These are phyloP conservation scores for Amphibalanus amphitrite DNA, from an alignment of 1,140 invertebrate species.

Conservation along the genomic window DNA sequence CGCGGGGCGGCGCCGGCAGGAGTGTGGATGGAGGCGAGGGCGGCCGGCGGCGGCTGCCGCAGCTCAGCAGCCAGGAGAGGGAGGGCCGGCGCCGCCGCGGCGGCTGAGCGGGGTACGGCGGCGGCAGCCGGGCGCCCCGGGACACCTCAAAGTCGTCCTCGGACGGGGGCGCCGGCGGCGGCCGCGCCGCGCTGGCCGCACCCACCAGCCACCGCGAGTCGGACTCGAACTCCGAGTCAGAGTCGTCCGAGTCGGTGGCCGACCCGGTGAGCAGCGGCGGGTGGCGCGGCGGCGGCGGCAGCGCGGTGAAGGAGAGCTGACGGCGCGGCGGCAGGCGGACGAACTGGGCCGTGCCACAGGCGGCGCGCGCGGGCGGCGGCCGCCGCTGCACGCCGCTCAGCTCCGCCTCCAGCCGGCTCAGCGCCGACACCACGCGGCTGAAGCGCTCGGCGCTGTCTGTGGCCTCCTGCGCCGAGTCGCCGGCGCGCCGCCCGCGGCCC, in stretches of 20 bases:
- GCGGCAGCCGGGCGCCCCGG: neutral
- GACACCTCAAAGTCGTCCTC: too few relatives aligned
- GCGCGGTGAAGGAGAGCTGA: neutral
- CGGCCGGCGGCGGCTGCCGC: neutral
- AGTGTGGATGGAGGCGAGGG: neutral
- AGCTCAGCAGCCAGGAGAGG: neutral
- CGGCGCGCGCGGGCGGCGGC: too few relatives aligned
- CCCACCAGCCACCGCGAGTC: too few relatives aligned
- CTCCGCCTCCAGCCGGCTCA: neutral
- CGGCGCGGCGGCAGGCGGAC: neutral
- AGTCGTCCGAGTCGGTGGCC: neutral
- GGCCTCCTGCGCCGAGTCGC: too few relatives aligned
- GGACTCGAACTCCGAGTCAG: neutral
- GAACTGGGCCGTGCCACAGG: neutral
- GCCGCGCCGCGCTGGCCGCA: too few relatives aligned
- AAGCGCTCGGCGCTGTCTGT: neutral
- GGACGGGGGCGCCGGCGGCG: neutral
- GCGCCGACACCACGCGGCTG: neutral
- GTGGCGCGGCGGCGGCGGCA: neutral
- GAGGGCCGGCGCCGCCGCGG: neutral
- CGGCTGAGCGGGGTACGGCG: neutral
- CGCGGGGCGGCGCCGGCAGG: neutral
- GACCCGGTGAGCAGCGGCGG: neutral
- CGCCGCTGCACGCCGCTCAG: too few relatives aligned
- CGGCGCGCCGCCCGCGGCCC: too few relatives aligned